A percentile compares a stretch with the other conserved stretches of the same genome.
Evolutionary conservation across 2,888 invertebrate species (phyloP).

Genomic region (Drosophila phalerata): DNA sequence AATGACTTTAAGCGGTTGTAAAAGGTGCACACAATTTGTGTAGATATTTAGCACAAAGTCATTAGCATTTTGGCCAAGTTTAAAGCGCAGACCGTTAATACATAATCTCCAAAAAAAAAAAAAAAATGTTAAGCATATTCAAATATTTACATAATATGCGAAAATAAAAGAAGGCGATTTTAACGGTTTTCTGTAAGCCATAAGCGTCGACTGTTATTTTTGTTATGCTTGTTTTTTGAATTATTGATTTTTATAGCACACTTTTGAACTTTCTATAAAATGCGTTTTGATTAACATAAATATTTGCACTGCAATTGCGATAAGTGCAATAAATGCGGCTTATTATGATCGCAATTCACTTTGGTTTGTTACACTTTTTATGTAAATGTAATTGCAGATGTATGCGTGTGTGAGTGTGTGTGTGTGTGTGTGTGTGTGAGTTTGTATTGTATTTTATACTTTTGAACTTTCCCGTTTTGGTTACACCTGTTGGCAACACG

Average conservation of each 20-base stretch:
- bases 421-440: slow-evolving; percentile 11
- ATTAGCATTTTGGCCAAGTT: slow-evolving; percentile 32
- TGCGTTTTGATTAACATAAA: slow-evolving; percentile 12
- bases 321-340: slow-evolving; percentile 26
- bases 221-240: slow-evolving; percentile 4
- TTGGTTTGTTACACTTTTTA: slow-evolving; percentile 33
- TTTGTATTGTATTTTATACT: slow-evolving; percentile 11
- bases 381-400: slow-evolving; percentile 19
- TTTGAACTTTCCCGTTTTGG: slow-evolving; percentile 42
- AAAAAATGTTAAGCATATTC: not conserved
- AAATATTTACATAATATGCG: slow-evolving; percentile 43
- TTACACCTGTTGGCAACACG: slow-evolving; percentile 63
- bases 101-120: slow-evolving; percentile 24
- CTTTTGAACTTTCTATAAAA: slow-evolving; percentile 37
- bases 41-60: slow-evolving; percentile 20
- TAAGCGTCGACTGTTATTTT: not conserved
- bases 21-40: slow-evolving; percentile 1
- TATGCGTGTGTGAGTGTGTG: not conserved
- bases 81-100: slow-evolving; percentile 35
- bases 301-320: slow-evolving; percentile 27
- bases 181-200: slow-evolving; percentile 38
- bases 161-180: slow-evolving; percentile 27
- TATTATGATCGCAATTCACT: slow-evolving; percentile 23
- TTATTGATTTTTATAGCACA: slow-evolving; percentile 13
- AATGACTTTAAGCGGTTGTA: slow-evolving; percentile 12